Percentiles rank a stretch among this genome's conserved stretches.
Conservation (phyloP, 64 coral and sea anemone species). For the Montipora capricornis region DNA sequence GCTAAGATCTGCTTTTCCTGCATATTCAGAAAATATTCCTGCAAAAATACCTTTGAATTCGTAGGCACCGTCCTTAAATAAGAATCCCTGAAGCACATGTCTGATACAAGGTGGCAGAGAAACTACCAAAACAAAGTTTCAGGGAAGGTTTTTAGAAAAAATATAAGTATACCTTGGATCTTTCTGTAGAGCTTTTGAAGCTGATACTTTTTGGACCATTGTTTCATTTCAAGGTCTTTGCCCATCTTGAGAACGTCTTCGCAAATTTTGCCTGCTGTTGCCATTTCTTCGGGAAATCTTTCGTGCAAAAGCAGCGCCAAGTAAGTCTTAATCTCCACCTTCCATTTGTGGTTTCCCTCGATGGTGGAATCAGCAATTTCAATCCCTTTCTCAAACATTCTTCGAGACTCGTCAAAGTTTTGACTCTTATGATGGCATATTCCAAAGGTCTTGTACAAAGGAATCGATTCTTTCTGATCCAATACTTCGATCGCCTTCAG, state of each 20-base stretch:
- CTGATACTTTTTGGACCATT: conserved; percentile 5
- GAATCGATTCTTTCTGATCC: conserved; percentile 62
- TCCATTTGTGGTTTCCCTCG: conserved; percentile 55
- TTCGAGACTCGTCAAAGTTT: conserved; percentile 10
- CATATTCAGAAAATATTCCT: no score
- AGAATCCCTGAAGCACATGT: no score
- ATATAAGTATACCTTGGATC: neutral
- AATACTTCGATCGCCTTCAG: neutral
- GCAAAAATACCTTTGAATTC: no score
- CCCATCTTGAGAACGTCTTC: conserved; percentile 46
- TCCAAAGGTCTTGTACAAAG: conserved; percentile 35
- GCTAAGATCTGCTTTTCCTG: no score
- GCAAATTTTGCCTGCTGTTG: conserved; percentile 19
- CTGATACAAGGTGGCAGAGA: no score
- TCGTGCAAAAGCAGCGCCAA: conserved; percentile 50
- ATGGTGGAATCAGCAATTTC: conserved; percentile 32
- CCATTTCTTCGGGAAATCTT: conserved; percentile 22
- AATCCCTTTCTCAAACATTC: conserved; percentile 33
- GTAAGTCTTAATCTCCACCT: conserved; percentile 46
- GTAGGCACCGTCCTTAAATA: no score
- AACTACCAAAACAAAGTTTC: no score
- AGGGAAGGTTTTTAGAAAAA: no score
- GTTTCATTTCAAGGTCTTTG: conserved; percentile 15
- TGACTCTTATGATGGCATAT: conserved; percentile 44
- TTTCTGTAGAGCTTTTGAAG: neutral